Evolutionary conservation across 2,113 vertebrate genomes (phyloP), one percentile per base, ranked within the genome.

Genomic region (Podilymbus podiceps): DNA sequence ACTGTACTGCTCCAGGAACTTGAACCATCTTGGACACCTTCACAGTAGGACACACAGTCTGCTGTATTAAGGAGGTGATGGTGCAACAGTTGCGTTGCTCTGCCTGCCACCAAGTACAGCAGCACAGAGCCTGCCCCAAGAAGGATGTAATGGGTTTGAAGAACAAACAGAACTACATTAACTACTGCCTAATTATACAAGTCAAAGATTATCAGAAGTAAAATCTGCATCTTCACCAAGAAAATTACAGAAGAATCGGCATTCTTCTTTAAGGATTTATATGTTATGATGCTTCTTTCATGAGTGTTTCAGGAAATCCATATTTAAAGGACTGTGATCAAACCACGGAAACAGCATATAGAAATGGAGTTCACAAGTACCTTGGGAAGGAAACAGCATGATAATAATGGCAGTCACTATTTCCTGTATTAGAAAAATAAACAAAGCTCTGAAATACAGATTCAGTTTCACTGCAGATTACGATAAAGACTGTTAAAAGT

Each of bases 381-480:
- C 77, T 94, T 73, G 88, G 92, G 95, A 97, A 97, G 95, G 95
- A 98, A 97, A 94, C 44, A 97, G 83, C 87, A 95, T 87, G 91
- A 96, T 85, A 96, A 97, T 96, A 97, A 96, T 79, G 78, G 81
- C 87, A 97, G 69, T 89, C 95, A 97, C 88, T 96, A 97, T 92
- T 97, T 98, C 96, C 97, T 96, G 78, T 85, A 97, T 97, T 96
- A 96, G 94, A 88, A 96, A 97, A 97, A 96, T 50, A 97, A 97
- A 97, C 79, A 95, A 16, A 95, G 44, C 40, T 94, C 53, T 86
- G 85, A 88, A 94, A 92, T 56, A 85, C 22, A 96, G 68, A 59
- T 90, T 81, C 20, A 27, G 82, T 95, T 95, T 93, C 66, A 82
- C 76, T 40, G 38, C 91, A n/a, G 22, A 95, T 88, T 75, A 92